Conservation (phyloP, 2,113 vertebrate genomes). For the Hepsetus odoe region DNA sequence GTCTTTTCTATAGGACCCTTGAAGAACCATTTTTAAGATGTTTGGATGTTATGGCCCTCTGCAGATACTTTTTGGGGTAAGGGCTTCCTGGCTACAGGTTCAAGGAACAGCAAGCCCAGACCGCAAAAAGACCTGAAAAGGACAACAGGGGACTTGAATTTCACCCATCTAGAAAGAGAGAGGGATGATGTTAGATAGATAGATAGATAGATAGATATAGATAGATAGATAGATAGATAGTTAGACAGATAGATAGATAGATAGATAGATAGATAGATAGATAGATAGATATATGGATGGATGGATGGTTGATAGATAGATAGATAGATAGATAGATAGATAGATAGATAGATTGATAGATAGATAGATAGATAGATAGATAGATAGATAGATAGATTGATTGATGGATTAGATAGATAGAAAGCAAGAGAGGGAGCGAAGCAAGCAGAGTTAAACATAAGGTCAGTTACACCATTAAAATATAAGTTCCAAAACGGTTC, state of each 20-base stretch:
- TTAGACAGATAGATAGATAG: not conserved
- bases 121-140: conserved; percentile 94
- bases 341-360: not conserved
- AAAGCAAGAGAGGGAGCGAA: not conserved
- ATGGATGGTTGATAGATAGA: not conserved
- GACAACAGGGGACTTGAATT: conserved; percentile 60
- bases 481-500: not conserved
- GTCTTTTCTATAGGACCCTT: no score
- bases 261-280: not conserved
- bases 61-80: conserved; percentile 99
- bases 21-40: no score
- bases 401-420: not conserved
- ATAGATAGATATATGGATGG: not conserved
- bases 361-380: not conserved
- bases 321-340: not conserved
- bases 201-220: not conserved
- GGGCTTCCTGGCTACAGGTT: conserved; percentile 94
- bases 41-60: conserved; percentile 72
- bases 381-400: not conserved
- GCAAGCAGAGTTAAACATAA: not conserved
- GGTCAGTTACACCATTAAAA: not conserved
- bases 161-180: conserved; percentile 33
- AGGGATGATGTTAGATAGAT: no score
- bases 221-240: not conserved
- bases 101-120: conserved; percentile 97